Evolutionary conservation across 2,888 invertebrate genomes (phyloP).

Genomic region (Zaprionus obscuricornis): DNA sequence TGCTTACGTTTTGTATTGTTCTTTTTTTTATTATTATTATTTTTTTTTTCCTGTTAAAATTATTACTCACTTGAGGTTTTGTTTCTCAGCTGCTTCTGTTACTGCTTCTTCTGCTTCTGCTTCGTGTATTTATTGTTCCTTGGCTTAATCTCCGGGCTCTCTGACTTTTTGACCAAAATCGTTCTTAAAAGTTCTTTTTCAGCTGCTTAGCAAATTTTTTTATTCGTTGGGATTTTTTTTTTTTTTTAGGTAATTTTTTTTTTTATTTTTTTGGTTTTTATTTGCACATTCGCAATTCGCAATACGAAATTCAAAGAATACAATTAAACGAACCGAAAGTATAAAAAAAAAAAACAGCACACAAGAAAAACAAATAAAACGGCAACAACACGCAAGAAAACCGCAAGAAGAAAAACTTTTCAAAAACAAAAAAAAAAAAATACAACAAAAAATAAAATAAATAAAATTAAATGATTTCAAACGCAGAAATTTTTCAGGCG

Average conservation of each 20-base stretch:
- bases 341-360: constrained; percentile 19
- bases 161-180: too few relatives aligned
- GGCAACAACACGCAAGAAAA: constrained; percentile 34
- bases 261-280: constrained; percentile 22
- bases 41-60: neutral
- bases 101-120: too few relatives aligned
- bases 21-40: constrained; percentile 3
- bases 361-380: constrained; percentile 28
- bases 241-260: constrained; percentile 20
- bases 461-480: constrained; percentile 29
- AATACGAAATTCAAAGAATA: constrained; percentile 19
- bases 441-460: constrained; percentile 36
- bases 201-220: neutral
- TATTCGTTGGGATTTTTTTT: constrained; percentile 13
- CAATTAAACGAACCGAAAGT: neutral
- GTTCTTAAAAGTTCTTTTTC: too few relatives aligned
- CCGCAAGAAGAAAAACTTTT: constrained; percentile 32
- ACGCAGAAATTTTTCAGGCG: constrained; percentile 45
- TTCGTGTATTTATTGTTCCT: too few relatives aligned
- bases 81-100: neutral
- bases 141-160: too few relatives aligned
- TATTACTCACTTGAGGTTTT: constrained; percentile 38
- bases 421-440: constrained; percentile 17
- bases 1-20: constrained; percentile 33
- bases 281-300: constrained; percentile 32